Conservation (phyloP, 1,140 invertebrate genomes). For the Drosophila miranda region DNA sequence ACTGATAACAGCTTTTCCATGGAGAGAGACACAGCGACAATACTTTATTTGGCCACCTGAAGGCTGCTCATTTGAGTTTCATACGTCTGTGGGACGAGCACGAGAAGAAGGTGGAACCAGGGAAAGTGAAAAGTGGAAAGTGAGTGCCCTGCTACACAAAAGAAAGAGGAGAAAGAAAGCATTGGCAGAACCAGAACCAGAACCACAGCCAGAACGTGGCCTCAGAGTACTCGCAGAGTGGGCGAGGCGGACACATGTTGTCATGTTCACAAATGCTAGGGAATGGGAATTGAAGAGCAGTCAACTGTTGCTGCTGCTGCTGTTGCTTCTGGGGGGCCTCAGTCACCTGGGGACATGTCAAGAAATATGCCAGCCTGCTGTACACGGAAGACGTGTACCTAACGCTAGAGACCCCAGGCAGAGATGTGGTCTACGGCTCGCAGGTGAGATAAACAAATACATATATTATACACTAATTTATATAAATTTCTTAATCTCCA, state of each 20-base stretch:
- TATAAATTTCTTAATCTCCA: conserved; percentile 35
- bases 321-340: conserved; percentile 28
- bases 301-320: conserved; percentile 24
- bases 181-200: not conserved
- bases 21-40: conserved; percentile 32
- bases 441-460: conserved; percentile 39
- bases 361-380: conserved; percentile 65
- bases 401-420: conserved; percentile 6
- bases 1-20: conserved; percentile 51
- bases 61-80: conserved; percentile 54
- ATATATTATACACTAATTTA: conserved; percentile 16
- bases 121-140: conserved; percentile 1
- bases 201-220: not conserved
- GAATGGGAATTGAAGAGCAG: conserved; percentile 25
- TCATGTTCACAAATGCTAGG: conserved; percentile 61
- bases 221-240: too few relatives aligned
- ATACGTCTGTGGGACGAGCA: conserved; percentile 22
- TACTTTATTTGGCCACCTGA: conserved; percentile 61
- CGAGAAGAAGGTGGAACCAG: not conserved
- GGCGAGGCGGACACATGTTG: conserved; percentile 25
- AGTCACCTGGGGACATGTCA: conserved; percentile 69
- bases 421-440: conserved; percentile 48
- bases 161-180: not conserved
- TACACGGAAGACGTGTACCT: conserved; percentile 65
- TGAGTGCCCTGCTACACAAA: not conserved